Conservation (phyloP, 2,113 vertebrate genomes). For the Brienomyrus brachyistius region DNA sequence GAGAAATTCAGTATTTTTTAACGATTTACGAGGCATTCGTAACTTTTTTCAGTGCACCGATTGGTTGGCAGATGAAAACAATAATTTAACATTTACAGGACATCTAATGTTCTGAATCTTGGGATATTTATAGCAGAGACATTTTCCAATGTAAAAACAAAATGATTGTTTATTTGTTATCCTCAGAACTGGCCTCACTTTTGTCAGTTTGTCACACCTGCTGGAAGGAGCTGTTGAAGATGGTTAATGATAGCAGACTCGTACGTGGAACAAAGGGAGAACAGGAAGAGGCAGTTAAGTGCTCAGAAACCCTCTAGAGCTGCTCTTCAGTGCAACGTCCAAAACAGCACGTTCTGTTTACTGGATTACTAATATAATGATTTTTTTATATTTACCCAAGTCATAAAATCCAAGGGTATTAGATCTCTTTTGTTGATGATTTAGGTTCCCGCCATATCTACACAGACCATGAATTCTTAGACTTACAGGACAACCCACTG, state of each 20-base stretch:
- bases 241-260: slow-evolving; percentile 19
- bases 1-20: not conserved
- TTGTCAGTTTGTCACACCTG: slow-evolving; percentile 17
- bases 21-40: not conserved
- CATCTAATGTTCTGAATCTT: not conserved
- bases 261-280: slow-evolving; percentile 14
- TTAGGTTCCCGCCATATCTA: not conserved
- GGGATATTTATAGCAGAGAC: not conserved
- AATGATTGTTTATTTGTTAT: not conserved
- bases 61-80: not conserved
- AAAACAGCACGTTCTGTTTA: not conserved
- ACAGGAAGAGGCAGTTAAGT: slow-evolving; percentile 21
- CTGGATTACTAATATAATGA: not conserved
- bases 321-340: not conserved
- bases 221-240: slow-evolving; percentile 22
- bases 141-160: not conserved
- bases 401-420: not conserved
- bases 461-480: not conserved
- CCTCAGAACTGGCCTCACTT: not conserved
- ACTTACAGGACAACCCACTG: not conserved
- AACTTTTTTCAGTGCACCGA: not conserved
- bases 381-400: not conserved
- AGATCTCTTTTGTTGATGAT: not conserved
- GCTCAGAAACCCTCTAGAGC: slow-evolving; percentile 7
- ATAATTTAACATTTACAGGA: not conserved